Percentiles rank a stretch among this genome's conserved stretches.
phyloP scores from a whole-genome alignment of 2,888 invertebrate species.

The Octodonta nipae region DNA sequence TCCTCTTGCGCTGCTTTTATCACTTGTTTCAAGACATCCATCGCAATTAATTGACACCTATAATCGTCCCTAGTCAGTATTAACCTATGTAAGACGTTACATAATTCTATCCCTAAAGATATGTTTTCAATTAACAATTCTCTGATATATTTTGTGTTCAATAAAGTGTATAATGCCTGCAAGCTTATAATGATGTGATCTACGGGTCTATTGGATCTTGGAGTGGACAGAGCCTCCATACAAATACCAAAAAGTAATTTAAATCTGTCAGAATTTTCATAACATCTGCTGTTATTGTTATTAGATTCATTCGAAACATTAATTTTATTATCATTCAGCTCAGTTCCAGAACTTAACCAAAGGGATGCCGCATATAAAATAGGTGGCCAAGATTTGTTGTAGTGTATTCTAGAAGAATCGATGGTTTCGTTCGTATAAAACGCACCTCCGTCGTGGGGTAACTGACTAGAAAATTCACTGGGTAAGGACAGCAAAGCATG shows the following conservation, averaged over 20 bases:
- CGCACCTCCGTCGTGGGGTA: constrained; percentile 90
- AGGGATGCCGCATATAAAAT: constrained; percentile 85
- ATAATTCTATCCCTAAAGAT: constrained; percentile 76
- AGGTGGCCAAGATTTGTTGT: constrained; percentile 86
- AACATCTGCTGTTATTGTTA: constrained; percentile 33
- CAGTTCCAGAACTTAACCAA: constrained; percentile 54
- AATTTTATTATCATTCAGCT: constrained; percentile 39
- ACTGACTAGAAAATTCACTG: constrained; percentile 82
- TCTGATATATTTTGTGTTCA: constrained; percentile 74
- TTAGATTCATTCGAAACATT: constrained; percentile 28
- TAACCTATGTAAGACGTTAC: constrained; percentile 83
- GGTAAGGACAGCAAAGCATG: constrained; percentile 88
- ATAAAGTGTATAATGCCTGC: constrained; percentile 69
- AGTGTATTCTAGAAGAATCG: constrained; percentile 84
- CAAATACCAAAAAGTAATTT: constrained; percentile 90
- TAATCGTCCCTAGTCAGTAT: constrained; percentile 75
- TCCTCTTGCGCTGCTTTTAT: constrained; percentile 72
- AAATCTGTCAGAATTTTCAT: constrained; percentile 46
- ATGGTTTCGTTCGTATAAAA: constrained; percentile 96
- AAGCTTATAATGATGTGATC: constrained; percentile 76
- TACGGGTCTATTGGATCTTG: constrained; percentile 69
- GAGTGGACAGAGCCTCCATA: constrained; percentile 89
- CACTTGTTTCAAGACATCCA: constrained; percentile 78
- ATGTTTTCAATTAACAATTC: constrained; percentile 60
- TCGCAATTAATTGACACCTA: constrained; percentile 68